These are phyloP conservation scores for Tragulus kanchil DNA, from an alignment of 2,113 vertebrate genomes.

Conservation along the genomic window DNA sequence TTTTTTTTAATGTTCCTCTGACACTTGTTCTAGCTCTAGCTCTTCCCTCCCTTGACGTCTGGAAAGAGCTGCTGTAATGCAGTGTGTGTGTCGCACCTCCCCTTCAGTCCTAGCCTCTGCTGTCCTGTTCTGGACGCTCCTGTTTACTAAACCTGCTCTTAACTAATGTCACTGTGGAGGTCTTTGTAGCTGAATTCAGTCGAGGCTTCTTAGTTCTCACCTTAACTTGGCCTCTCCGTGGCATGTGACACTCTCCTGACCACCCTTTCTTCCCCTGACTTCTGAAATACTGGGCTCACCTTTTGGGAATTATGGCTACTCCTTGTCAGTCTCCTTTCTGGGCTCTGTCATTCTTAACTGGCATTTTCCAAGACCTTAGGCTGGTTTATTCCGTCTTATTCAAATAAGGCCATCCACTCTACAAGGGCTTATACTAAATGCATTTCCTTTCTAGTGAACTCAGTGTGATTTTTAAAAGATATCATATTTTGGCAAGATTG, in stretches of 20 bases:
- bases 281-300: not conserved
- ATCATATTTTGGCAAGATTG: not conserved
- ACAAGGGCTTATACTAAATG: not conserved
- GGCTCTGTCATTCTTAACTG: no score
- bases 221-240: not conserved
- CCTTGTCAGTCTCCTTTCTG: not conserved
- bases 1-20: not conserved
- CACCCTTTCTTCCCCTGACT: not conserved
- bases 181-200: not conserved
- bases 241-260: not conserved
- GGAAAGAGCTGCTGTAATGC: not conserved
- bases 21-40: not conserved
- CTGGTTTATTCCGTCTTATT: no score
- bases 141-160: not conserved
- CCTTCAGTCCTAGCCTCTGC: not conserved
- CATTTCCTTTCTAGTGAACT: constrained; percentile 32
- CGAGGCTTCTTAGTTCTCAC: not conserved
- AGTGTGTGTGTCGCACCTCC: not conserved
- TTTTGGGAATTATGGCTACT: not conserved
- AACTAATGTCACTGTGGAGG: not conserved
- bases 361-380: no score
- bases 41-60: not conserved
- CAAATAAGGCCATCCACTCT: not conserved
- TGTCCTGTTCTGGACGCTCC: not conserved
- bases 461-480: not conserved